Base-by-base conservation (phyloP, 2,888 invertebrate genomes). In the Rhingia campestris region DNA sequence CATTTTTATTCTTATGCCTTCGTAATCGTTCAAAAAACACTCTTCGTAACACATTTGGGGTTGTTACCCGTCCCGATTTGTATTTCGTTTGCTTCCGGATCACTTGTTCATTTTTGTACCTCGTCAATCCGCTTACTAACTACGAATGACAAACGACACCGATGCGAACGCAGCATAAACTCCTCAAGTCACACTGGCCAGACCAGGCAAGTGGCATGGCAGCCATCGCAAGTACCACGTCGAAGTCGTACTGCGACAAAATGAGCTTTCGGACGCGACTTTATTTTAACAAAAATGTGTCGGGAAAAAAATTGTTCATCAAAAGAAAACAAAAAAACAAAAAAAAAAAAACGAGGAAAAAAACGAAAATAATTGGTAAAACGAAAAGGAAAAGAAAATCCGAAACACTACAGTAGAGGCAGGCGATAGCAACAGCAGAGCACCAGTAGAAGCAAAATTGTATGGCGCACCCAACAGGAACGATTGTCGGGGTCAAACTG, bases 171-270 rank as follows among this genome's bases (percentile, higher is more conserved):
- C 49, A 84, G 69, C 59, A 66, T 75, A 70, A 64, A 74, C 59
- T 75, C 66, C 47, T 14, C 22, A 7, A 22, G 61, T 35, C 35
- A 64, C n/a, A n/a, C 61, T 4, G 30, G 22, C 37, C 9, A 39
- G 22, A 4, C 4, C 6, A 7, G 56, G 66, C 67, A 73, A 22
- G 22, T 22, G 22, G 22, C 22, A 22, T 22, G 22, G 2, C 22
- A 22, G 22, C 61, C 80, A 70, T 74, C 69, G 64, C 84, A 74
- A 75, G 84, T 80, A 82, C 64, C 74, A 70, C 69, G 84, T 80
- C 80, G 75, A 84, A 84, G 84, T 75, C 66, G 84, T 84, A 84
- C 84, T 84, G 84, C 84, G 84, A 80, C 80, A 84, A 75, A 84
- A 80, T 84, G 70, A 84, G 84, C 84, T 84, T 84, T 84, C 66